A percentile compares a stretch with the other conserved stretches of the same genome.
Evolutionary conservation across 2,888 invertebrate species (phyloP).

Genomic region (Synanthedon formicaeformis): DNA sequence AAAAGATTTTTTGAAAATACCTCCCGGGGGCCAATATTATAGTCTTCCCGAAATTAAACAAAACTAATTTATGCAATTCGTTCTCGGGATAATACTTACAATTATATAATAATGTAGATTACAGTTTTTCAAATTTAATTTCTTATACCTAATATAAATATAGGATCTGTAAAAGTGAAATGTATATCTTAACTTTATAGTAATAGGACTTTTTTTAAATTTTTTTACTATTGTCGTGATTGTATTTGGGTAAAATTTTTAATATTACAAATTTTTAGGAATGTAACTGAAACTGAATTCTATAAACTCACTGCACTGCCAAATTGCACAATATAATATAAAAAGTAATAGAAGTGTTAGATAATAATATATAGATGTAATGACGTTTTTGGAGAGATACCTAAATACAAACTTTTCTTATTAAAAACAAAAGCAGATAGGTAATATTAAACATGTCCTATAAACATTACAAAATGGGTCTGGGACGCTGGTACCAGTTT

Average conservation of each 20-base stretch:
- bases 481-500: no score
- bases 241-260: not conserved
- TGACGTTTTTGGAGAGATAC: not conserved
- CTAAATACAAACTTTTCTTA: not conserved
- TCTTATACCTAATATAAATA: slow-evolving; percentile 14
- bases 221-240: not conserved
- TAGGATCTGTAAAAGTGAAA: slow-evolving; percentile 5
- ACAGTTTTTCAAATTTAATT: slow-evolving; percentile 10
- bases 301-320: not conserved
- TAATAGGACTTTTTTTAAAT: not conserved
- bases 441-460: not conserved
- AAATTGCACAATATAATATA: not conserved
- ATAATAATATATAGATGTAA: not conserved
- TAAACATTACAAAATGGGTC: no score
- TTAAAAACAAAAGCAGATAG: not conserved
- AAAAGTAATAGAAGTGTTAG: not conserved
- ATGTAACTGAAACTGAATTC: not conserved
- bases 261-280: not conserved
- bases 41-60: slow-evolving; percentile 36
- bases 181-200: not conserved
- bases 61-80: not conserved
- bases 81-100: slow-evolving; percentile 8
- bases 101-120: not conserved
- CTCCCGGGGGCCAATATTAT: slow-evolving; percentile 44
- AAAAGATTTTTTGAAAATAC: slow-evolving; percentile 1